Base-by-base conservation (phyloP, 2,113 vertebrate genomes). In the Pachypanchax playfairii region DNA sequence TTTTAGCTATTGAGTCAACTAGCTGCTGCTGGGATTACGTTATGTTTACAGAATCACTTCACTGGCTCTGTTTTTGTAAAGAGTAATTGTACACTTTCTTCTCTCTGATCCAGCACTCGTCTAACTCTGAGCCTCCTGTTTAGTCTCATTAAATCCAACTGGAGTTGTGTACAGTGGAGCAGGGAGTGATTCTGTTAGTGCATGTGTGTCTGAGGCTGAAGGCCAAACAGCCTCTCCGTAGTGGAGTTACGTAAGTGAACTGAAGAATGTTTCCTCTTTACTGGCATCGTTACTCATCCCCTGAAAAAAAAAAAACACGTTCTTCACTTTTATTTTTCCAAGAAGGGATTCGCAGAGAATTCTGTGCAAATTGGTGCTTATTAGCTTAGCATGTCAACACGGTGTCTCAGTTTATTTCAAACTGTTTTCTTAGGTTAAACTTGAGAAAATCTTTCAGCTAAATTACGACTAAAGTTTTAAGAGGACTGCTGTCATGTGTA, bases 211-310 rank as follows among this genome's bases (percentile, higher is more conserved):
- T 71, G 58, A 36, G 60, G 85, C 85, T 80, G 43, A 48, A 65
- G 73, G 86, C 85, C 79, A 86, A 76, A 61, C 79, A 75, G 75
- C 49, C 59, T 53, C 65, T 85, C 70, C 75, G 77, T 88, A 86
- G 78, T 84, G 56, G 60, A 24, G 85, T 91, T 89, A 77, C 64
- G 57, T 85, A 91, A 90, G 82, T 41, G 26, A 73, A 77, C 15
- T 20, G 68, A 80, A 72, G 68, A 89, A 80, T 65, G 68, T 65
- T 88, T 86, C 73, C 73, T 59, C 48, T 88, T 73, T 84, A 74
- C 82, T 82, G 79, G 80, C 65, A 73, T 53, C 10, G 35, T 67
- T 69, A 54, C 44, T 79, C 79, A 80, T 61, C 68, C 26, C 44
- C 31, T 63, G 47, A 76, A 79, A 82, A 75, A 68, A 70, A 69